Evolutionary conservation across 2,113 vertebrate genomes (phyloP).

Genomic region (Cheilinus undulatus): DNA sequence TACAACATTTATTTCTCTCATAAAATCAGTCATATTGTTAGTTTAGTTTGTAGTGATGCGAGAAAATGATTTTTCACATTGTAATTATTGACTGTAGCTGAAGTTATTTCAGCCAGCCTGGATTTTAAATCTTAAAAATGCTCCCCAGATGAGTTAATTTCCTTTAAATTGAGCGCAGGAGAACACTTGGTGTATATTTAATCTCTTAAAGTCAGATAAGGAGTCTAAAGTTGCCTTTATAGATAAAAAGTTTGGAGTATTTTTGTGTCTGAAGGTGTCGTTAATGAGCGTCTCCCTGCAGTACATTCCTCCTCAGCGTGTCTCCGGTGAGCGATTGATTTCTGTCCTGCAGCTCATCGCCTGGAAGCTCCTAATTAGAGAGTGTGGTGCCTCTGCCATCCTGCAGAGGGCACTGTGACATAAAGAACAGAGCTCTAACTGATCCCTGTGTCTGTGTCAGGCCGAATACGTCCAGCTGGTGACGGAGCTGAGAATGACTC

Average conservation of each 20-base stretch:
- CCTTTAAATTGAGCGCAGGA: no score
- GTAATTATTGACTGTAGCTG: no score
- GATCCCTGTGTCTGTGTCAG: slow-evolving; percentile 79
- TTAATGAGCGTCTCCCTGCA: slow-evolving; percentile 26
- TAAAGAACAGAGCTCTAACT: neutral
- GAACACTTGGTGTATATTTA: no score
- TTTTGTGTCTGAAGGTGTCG: slow-evolving; percentile 12
- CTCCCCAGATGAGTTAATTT: no score
- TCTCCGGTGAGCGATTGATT: slow-evolving; percentile 42
- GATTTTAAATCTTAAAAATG: no score
- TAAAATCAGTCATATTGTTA: no score
- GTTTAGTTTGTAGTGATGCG: no score
- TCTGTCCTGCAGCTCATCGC: slow-evolving; percentile 20
- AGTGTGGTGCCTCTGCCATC: neutral
- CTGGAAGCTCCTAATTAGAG: slow-evolving; percentile 35
- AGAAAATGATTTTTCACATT: no score
- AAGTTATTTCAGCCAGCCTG: no score
- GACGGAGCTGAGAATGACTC: slow-evolving; percentile 98
- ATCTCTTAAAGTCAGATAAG: neutral
- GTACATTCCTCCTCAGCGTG: slow-evolving; percentile 18
- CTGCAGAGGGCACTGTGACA: slow-evolving; percentile 54
- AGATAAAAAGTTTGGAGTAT: slow-evolving; percentile 1
- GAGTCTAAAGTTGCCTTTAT: neutral
- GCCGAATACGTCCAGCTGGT: slow-evolving; percentile 99
- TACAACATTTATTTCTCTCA: no score